Evolutionary conservation across 2,888 invertebrate species (phyloP).

Genomic region (Athetis lepigone): DNA sequence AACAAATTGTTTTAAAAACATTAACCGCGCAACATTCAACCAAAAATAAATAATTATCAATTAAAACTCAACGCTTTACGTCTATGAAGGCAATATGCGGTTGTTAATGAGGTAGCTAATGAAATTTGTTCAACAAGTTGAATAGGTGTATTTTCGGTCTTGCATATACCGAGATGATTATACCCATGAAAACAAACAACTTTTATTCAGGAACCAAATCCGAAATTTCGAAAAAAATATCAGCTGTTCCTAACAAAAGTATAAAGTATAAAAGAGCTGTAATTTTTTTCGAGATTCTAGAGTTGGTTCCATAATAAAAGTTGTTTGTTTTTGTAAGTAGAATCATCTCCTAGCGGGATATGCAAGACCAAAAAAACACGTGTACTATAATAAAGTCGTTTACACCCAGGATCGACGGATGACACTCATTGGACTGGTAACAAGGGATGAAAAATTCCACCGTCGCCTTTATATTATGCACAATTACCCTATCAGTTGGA

Average conservation of each 20-base stretch:
- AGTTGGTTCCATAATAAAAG: too few relatives aligned
- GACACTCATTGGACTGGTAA: constrained; percentile 73
- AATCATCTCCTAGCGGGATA: too few relatives aligned
- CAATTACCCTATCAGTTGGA: constrained; percentile 67
- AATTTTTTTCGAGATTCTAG: too few relatives aligned
- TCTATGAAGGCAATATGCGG: constrained; percentile 29
- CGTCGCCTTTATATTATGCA: constrained; percentile 68
- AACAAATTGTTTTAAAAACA: not conserved
- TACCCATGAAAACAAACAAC: too few relatives aligned
- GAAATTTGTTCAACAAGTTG: constrained; percentile 78
- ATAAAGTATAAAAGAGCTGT: too few relatives aligned
- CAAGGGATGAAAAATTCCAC: constrained; percentile 63
- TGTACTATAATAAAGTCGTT: constrained; percentile 82
- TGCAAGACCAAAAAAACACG: too few relatives aligned
- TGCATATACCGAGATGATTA: too few relatives aligned
- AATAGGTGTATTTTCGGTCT: too few relatives aligned
- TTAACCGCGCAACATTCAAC: not conserved
- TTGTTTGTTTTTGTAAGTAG: too few relatives aligned
- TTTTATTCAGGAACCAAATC: too few relatives aligned
- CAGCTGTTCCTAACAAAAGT: too few relatives aligned
- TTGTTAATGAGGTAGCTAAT: constrained; percentile 48
- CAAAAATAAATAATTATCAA: constrained; percentile 23
- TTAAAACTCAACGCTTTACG: constrained; percentile 3
- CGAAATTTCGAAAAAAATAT: too few relatives aligned
- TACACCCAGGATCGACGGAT: constrained; percentile 65